Base-by-base conservation (phyloP, 1,140 invertebrate species). In the Leptinotarsa texana region DNA sequence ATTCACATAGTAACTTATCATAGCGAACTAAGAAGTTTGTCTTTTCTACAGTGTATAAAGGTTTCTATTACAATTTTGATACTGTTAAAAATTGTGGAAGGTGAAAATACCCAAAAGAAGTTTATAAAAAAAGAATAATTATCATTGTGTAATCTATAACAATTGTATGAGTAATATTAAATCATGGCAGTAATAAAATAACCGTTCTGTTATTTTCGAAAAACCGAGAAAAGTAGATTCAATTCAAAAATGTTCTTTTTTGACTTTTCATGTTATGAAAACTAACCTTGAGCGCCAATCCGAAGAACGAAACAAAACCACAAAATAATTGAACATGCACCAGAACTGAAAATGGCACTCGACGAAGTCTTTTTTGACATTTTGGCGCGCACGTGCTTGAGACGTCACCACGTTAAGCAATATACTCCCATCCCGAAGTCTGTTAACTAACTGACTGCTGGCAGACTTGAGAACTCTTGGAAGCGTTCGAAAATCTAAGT, bases 321-420 rank as follows among this genome's bases (percentile, higher is more conserved):
- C 42, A 48, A 22, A n/a, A 68, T 24, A 24, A 68, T 13, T n/a
- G n/a, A 68, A 33, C n/a, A 69, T 11, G 49, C 69, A 62, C 69
- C 13, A 27, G 63, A 57, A 57, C 24, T 62, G 57, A 15, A 62
- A 71, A 71, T 49, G 48, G 42, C 69, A 62, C 69, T 13, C 27
- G 57, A 57, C 57, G 13, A 27, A 71, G 51, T 71, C 51, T 62
- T 71, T 27, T 57, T 71, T 62, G 69, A 71, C 69, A 71, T 71
- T 21, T 62, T 71, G 69, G 24, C n/a, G 42, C 57, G 48, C 69
- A 71, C 69, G 69, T 71, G 69, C 69, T 42, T 15, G 22, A 62
- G 51, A n/a, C 21, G 69, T 71, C 69, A 71, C 69, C 13, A 62
- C 69, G 51, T 17, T 57, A 4, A 62, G 42, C 51, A 71, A 27